These are phyloP conservation scores for Tetraneura akinire DNA, from an alignment of 1,140 invertebrate species.

Conservation along the genomic window DNA sequence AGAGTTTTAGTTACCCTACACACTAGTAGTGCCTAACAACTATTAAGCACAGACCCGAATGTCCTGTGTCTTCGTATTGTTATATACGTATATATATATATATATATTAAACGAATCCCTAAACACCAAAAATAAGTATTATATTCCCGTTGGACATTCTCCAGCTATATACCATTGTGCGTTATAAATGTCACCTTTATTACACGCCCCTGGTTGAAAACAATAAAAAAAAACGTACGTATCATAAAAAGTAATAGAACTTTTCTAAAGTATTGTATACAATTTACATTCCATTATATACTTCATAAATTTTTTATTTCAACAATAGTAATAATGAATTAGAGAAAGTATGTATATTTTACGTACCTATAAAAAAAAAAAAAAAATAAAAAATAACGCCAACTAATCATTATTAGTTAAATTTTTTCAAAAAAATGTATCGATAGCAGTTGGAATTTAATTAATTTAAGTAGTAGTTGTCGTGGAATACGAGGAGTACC, in stretches of 20 bases:
- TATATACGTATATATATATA: too few relatives aligned
- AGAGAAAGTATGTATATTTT: too few relatives aligned
- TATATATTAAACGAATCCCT: neutral
- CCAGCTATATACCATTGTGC: conserved; percentile 1
- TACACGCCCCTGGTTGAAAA: neutral
- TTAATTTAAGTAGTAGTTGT: too few relatives aligned
- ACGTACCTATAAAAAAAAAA: too few relatives aligned
- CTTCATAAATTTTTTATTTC: too few relatives aligned
- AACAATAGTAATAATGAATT: too few relatives aligned
- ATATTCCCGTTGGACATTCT: conserved; percentile 24
- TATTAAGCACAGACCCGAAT: neutral
- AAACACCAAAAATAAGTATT: neutral
- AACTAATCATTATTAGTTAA: too few relatives aligned
- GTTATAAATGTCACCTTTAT: neutral
- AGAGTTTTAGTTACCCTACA: neutral
- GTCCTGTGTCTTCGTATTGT: conserved; percentile 1
- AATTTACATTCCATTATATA: neutral
- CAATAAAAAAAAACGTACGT: neutral
- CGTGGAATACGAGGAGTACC: too few relatives aligned
- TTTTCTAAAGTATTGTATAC: neutral
- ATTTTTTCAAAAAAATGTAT: too few relatives aligned
- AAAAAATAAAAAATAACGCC: too few relatives aligned
- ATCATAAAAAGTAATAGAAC: neutral
- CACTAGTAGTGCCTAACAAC: too few relatives aligned
- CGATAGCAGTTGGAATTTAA: too few relatives aligned